These are phyloP conservation scores for Rana temporaria DNA, from an alignment of 2,113 vertebrate genomes.

Conservation along the genomic window DNA sequence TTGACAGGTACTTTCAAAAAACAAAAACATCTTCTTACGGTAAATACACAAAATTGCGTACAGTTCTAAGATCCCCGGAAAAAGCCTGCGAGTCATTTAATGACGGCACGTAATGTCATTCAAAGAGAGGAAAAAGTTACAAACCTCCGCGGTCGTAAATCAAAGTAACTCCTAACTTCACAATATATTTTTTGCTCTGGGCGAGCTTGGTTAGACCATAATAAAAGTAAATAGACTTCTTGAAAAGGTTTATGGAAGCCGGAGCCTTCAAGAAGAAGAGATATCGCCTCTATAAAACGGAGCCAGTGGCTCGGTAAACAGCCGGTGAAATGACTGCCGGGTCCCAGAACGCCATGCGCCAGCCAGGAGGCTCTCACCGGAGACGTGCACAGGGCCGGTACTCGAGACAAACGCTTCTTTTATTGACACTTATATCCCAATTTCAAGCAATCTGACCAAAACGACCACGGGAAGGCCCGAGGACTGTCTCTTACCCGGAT, in stretches of 20 bases:
- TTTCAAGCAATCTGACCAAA: slow-evolving; percentile 41
- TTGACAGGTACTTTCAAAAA: no score
- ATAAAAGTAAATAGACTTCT: slow-evolving; percentile 54
- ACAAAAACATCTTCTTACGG: no score
- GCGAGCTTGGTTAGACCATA: slow-evolving; percentile 44
- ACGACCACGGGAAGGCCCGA: slow-evolving; percentile 33
- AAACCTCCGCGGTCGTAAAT: slow-evolving; percentile 26
- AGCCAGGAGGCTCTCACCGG: background rate
- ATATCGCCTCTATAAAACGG: slow-evolving; percentile 4
- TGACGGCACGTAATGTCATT: slow-evolving; percentile 4
- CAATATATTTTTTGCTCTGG: slow-evolving; percentile 50
- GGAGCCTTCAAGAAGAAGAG: slow-evolving; percentile 15
- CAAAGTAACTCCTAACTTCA: slow-evolving; percentile 36
- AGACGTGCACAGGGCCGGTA: background rate
- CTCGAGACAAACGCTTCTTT: slow-evolving; percentile 5
- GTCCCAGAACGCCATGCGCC: slow-evolving; percentile 12
- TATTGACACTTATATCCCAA: slow-evolving; percentile 48
- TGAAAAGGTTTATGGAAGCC: slow-evolving; percentile 51
- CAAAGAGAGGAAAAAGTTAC: slow-evolving; percentile 10
- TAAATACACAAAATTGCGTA: no score
- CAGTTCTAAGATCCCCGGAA: background rate
- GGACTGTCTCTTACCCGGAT: background rate
- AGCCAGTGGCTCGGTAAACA: slow-evolving; percentile 47
- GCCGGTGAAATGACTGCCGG: slow-evolving; percentile 44
- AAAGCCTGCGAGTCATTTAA: background rate